phyloP scores from a whole-genome alignment of 1,140 invertebrate species.

The Heliconius himera region DNA sequence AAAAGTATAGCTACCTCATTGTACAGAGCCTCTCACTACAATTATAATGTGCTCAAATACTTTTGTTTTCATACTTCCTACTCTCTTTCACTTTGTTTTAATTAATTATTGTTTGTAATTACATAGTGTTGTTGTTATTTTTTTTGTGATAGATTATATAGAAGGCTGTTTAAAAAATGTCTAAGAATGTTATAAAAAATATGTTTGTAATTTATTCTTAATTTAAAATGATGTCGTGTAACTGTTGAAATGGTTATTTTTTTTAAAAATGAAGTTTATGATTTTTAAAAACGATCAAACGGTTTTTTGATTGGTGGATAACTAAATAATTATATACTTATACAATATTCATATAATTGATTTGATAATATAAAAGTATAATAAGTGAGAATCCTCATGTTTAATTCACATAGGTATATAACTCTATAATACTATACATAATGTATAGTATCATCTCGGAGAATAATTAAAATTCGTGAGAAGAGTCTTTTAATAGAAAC shows the following conservation, averaged over 20 bases:
- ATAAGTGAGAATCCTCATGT: slow-evolving; percentile 6
- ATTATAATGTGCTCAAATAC: slow-evolving; percentile 46
- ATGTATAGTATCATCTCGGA: background rate
- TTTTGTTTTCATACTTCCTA: slow-evolving; percentile 55
- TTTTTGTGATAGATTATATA: background rate
- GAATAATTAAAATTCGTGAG: slow-evolving; percentile 21
- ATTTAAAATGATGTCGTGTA: no score
- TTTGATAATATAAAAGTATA: slow-evolving; percentile 3
- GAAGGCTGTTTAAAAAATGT: background rate
- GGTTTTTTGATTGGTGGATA: background rate
- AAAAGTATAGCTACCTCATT: slow-evolving; percentile 44
- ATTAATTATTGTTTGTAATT: slow-evolving; percentile 28
- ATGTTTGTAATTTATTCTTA: background rate
- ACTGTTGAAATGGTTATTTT: background rate
- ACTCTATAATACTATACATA: background rate
- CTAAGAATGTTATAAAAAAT: background rate
- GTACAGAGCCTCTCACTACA: slow-evolving; percentile 48
- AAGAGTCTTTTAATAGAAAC: slow-evolving; percentile 6
- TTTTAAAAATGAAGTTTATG: no score
- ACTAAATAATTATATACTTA: background rate
- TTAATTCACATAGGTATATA: slow-evolving; percentile 1
- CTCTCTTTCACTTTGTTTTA: slow-evolving; percentile 48
- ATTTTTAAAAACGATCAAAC: background rate
- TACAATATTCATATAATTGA: background rate
- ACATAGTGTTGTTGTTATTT: background rate